Evolutionary conservation across 2,113 vertebrate species (phyloP), one percentile per base, ranked within the genome.

Genomic region (Microcebus lehilahytsara): DNA sequence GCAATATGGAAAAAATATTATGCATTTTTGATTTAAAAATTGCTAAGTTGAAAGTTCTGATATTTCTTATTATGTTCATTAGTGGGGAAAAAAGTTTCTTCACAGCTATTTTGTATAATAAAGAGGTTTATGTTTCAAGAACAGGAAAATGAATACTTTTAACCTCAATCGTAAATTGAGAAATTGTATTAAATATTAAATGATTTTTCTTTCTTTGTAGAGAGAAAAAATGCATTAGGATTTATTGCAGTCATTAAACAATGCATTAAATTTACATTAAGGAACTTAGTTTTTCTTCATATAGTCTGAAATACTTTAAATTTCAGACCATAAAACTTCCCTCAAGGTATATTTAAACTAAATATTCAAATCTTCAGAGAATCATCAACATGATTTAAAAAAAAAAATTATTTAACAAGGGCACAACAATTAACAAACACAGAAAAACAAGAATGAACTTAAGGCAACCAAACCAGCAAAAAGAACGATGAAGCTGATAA

Each of bases 231-330:
- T 37, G 34, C 3, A 72, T 30, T 79, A 97, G 91, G 80, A 46
- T 60, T 98, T 98, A 98, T 97, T 95, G 92, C 14, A 89, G 66
- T 97, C 96, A 97, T 96, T 97, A 91, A 78, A 95, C 79, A 95
- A 98, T 85, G 56, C 89, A 98, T 98, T 98, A 97, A 98, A 98
- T 79, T 96, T 98, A 97, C 95, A 98, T 98, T 98, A 98, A 96
- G 85, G 34, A 78, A 51, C 78, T 96, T 71, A 40, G 51, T 97
- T 98, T 97, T 90, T 64, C 92, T 86, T 96, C 69, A 91, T 94
- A 83, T 14, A 92, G 30, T 95, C 34, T 74, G 56, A 97, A 95
- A 14, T 40, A 85, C 86, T 96, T 14, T 79, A 71, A 91, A 89
- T 23, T 92, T 96, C 93, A 96, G 66, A 89, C 58, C 74, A 80